Percentiles rank a stretch among this genome's conserved stretches.
Evolutionary conservation across 2,888 invertebrate genomes (phyloP).

Genomic region (Xestia rhomboidea): DNA sequence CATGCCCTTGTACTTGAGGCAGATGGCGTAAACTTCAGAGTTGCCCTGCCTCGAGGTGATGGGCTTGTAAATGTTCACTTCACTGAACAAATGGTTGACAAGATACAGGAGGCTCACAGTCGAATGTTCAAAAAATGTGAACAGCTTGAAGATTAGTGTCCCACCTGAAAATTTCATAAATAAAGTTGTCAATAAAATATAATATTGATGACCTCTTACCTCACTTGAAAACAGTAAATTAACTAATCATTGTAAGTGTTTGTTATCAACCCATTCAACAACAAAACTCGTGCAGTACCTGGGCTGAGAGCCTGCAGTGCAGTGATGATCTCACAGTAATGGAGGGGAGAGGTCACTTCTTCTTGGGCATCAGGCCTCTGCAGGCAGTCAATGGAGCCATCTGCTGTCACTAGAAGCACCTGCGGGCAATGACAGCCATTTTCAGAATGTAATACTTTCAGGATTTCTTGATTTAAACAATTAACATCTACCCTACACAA

Average conservation of each 20-base stretch:
- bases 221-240: neutral
- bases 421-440: conserved; percentile 70
- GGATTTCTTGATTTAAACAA: neutral
- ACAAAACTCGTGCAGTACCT: conserved; percentile 77
- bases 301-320: conserved; percentile 93
- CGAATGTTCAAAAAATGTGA: conserved; percentile 96
- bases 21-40: conserved; percentile 97
- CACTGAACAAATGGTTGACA: conserved; percentile 93
- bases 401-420: conserved; percentile 95
- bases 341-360: conserved; percentile 93
- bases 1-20: conserved; percentile 91
- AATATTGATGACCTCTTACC: neutral
- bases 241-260: conserved; percentile 4
- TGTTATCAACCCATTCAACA: neutral
- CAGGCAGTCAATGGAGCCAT: conserved; percentile 98
- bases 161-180: conserved; percentile 90
- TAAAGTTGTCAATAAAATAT: conserved; percentile 18
- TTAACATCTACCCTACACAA: neutral
- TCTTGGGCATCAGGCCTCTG: conserved; percentile 97
- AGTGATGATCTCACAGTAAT: conserved; percentile 95
- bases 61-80: conserved; percentile 96
- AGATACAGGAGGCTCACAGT: conserved; percentile 95
- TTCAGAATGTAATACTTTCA: neutral
- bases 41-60: conserved; percentile 98
- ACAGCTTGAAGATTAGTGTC: conserved; percentile 96